Evolutionary conservation across 53 echinoderm and acorn worm genomes (phyloP).

Genomic region (Holothuria scabra): DNA sequence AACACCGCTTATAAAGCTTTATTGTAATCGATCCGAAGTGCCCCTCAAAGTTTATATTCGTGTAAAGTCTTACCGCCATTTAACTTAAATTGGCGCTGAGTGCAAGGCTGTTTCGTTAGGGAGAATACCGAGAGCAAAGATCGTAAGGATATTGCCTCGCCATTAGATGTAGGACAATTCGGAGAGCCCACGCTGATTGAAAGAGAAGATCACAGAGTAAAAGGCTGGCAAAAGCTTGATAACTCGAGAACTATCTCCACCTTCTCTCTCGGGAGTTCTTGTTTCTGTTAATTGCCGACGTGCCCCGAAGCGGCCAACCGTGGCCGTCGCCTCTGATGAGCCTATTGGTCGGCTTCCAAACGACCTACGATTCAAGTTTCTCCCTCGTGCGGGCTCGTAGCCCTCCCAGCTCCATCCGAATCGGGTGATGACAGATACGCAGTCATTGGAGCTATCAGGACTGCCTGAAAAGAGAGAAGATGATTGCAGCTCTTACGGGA

Average conservation of each 20-base stretch:
- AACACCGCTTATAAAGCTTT: no score
- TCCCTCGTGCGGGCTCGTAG: conserved; percentile 37
- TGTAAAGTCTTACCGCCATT: background rate
- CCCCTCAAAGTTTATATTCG: conserved; percentile 1
- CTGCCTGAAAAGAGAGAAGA: conserved; percentile 25
- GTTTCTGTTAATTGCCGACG: conserved; percentile 44
- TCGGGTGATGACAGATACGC: conserved; percentile 35
- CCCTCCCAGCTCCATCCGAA: conserved; percentile 45
- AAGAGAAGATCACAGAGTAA: conserved; percentile 14
- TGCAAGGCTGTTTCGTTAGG: conserved; percentile 2
- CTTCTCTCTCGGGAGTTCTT: conserved; percentile 48
- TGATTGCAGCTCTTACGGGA: conserved; percentile 42
- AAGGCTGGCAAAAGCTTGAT: conserved; percentile 33
- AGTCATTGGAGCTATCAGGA: conserved; percentile 19
- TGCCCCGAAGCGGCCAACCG: conserved; percentile 35
- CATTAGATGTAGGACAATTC: conserved; percentile 34
- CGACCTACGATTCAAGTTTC: conserved; percentile 32
- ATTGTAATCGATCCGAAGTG: no score
- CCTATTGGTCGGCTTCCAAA: conserved; percentile 29
- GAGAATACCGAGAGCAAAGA: conserved; percentile 10
- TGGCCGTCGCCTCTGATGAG: conserved; percentile 40
- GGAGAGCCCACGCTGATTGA: conserved; percentile 30
- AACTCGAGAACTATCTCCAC: conserved; percentile 34
- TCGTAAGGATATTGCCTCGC: conserved; percentile 35
- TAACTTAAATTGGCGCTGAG: conserved; percentile 40